These are phyloP conservation scores for Tanypteryx hageni DNA, from an alignment of 2,888 invertebrate species.

Conservation along the genomic window DNA sequence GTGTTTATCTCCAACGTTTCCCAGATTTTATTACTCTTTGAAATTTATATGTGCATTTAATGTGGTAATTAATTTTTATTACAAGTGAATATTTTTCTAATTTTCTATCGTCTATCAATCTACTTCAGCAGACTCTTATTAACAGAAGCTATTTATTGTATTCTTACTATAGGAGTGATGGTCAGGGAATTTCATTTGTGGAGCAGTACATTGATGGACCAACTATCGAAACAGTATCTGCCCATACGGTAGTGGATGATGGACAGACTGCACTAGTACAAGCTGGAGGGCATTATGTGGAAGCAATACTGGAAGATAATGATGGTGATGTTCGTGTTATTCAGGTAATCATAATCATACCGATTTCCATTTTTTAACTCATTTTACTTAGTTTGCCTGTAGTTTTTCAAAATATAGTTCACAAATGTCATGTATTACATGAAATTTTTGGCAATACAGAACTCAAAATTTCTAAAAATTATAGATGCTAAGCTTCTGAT, in stretches of 20 bases:
- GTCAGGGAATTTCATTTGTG: slow-evolving; percentile 42
- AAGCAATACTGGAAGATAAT: slow-evolving; percentile 41
- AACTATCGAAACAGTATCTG: slow-evolving; percentile 46
- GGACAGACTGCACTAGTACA: slow-evolving; percentile 40
- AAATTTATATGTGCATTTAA: no score
- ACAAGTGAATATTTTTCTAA: neutral
- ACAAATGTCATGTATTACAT: no score
- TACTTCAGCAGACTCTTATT: neutral
- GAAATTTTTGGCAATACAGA: no score
- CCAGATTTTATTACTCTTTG: no score
- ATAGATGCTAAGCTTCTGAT: no score
- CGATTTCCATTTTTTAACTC: no score
- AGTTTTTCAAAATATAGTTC: no score
- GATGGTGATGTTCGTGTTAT: slow-evolving; percentile 58
- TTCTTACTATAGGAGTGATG: neutral
- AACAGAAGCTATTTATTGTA: neutral
- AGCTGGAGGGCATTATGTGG: slow-evolving; percentile 31
- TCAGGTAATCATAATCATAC: neutral
- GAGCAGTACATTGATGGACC: slow-evolving; percentile 53
- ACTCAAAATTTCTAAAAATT: no score
- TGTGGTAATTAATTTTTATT: no score
- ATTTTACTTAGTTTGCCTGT: no score
- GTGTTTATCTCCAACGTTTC: neutral
- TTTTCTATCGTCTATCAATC: neutral
- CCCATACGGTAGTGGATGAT: slow-evolving; percentile 46